Evolutionary conservation across 1,140 invertebrate species (phyloP).

Genomic region (Episyrphus balteatus): DNA sequence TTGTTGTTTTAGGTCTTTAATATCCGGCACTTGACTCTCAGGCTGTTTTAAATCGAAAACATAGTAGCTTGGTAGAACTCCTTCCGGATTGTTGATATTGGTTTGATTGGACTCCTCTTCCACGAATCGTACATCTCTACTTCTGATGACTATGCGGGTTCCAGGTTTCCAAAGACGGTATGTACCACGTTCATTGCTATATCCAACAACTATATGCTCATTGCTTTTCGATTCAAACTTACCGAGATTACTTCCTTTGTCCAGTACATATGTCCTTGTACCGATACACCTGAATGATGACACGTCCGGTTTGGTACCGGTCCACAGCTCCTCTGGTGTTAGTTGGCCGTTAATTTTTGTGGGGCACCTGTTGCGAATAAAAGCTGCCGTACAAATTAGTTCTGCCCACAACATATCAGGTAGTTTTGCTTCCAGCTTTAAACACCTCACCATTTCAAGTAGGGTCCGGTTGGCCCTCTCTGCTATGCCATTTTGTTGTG

Average conservation of each 20-base stretch:
- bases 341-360: slow-evolving; percentile 3
- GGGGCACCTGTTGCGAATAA: slow-evolving; percentile 16
- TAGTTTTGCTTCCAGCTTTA: slow-evolving; percentile 12
- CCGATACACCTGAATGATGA: slow-evolving; percentile 27
- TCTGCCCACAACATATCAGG: slow-evolving; percentile 13
- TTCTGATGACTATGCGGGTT: slow-evolving; percentile 15
- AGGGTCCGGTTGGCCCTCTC: slow-evolving; percentile 20
- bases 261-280: slow-evolving; percentile 12
- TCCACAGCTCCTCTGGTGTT: slow-evolving; percentile 30
- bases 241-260: slow-evolving; percentile 7
- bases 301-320: slow-evolving; percentile 22
- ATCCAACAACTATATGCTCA: slow-evolving; percentile 5
- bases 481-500: slow-evolving; percentile 29
- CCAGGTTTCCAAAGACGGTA: slow-evolving; percentile 9
- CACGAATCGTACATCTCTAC: slow-evolving; percentile 9
- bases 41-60: neutral
- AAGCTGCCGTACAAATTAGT: slow-evolving; percentile 9
- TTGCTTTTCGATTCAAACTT: slow-evolving; percentile 5
- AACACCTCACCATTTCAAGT: slow-evolving; percentile 13
- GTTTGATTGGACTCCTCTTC: neutral
- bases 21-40: neutral
- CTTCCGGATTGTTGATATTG: neutral
- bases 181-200: slow-evolving; percentile 1
- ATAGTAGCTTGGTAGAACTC: neutral
- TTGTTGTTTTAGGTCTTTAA: neutral